Conservation (phyloP, 2,888 invertebrate species). For the Cyaniris semiargus region DNA sequence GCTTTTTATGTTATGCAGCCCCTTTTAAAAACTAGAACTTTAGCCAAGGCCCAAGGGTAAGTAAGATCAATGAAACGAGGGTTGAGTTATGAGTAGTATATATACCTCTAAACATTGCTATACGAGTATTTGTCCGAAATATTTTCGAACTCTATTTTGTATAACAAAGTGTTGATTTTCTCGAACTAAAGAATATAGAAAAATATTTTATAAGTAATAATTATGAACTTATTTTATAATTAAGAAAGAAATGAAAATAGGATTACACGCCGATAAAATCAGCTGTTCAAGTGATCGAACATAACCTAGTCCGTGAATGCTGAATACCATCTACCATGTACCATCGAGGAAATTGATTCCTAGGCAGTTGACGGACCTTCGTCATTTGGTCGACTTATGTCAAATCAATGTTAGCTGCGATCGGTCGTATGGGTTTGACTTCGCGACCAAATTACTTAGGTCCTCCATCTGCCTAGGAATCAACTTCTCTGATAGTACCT, state of each 20-base stretch:
- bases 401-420: too few species aligned
- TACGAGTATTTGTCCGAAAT: background rate
- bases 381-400: too few species aligned
- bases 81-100: background rate
- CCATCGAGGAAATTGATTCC: too few species aligned
- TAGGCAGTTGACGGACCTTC: too few species aligned
- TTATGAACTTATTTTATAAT: background rate
- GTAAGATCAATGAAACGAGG: background rate
- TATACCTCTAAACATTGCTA: background rate
- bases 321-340: background rate
- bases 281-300: background rate
- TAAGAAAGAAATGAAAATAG: background rate
- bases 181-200: too few species aligned
- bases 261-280: background rate
- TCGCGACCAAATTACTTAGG: too few species aligned
- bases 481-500: too few species aligned
- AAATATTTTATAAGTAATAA: background rate
- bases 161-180: too few species aligned
- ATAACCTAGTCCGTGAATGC: background rate
- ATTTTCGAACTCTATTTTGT: background rate
- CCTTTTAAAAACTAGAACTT: conserved; percentile 10
- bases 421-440: too few species aligned
- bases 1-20: background rate
- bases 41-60: background rate
- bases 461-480: too few species aligned